Evolutionary conservation across 2,113 vertebrate genomes (phyloP), one percentile per base, ranked within the genome.

Genomic region (Bostrychus sinensis): DNA sequence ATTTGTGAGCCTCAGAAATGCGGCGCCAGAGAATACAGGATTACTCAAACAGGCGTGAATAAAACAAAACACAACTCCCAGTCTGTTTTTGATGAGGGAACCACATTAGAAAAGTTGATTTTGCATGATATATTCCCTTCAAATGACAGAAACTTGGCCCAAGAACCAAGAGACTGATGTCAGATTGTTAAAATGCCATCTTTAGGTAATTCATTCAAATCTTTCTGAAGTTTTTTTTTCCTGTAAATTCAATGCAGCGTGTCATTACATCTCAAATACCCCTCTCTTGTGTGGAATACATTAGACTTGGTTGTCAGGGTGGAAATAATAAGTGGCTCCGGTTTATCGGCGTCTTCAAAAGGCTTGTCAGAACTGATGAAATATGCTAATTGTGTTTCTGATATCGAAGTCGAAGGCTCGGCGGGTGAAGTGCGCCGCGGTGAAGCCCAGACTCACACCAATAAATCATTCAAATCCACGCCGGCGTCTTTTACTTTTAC

Each of bases 371-470:
- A 51, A 68, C 71, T 71, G 61, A 89, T 87, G 58, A 87, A 84
- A 84, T 84, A 85, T 76, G 74, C 45, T 85, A 85, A 87, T 89
- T 81, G 69, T 83, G 45, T 77, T 84, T 75, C 85, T 75, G 77
- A 84, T 81, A 80, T 81, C 70, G 25, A 39, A 34, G 66, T 57
- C 69, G 73, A 66, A 77, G 70, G n/a, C 55, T 46, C 45, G 17
- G 64, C 10, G 37, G 53, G 25, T 55, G 59, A 72, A 56, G 55
- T 48, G 66, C 43, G 75, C 59, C 1, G 70, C 7, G 6, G 28
- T 54, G 56, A 67, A 70, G 68, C 46, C 56, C 26, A 30, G 46
- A 53, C 60, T 56, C 72, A 22, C 37, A 42, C 37, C n/a, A 61
- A 56, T 71, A 48, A 56, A 77, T 81, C 36, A 70, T 53, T 23